Conservation (phyloP, 2,888 invertebrate genomes). For the Hyalella azteca region DNA sequence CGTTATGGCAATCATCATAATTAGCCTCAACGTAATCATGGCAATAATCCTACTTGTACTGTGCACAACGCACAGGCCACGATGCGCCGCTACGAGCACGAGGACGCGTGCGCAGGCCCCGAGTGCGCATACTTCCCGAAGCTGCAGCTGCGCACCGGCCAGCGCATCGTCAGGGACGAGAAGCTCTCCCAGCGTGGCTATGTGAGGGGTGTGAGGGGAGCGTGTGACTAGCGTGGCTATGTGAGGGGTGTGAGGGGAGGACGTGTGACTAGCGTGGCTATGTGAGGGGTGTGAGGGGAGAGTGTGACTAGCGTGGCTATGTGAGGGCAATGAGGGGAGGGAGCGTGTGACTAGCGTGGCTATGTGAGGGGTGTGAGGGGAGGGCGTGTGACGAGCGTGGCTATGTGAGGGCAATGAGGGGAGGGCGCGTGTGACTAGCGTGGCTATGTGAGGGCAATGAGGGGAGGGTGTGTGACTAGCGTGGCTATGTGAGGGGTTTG, state of each 20-base stretch:
- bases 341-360: too few species aligned
- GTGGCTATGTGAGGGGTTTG: too few species aligned
- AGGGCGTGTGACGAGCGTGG: too few species aligned
- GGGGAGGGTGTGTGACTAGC: too few species aligned
- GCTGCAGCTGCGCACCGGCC: slow-evolving; percentile 54
- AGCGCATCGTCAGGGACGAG: slow-evolving; percentile 56
- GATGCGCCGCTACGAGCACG: slow-evolving; percentile 48
- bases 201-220: slow-evolving; percentile 17
- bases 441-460: too few species aligned
- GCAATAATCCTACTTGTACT: too few species aligned
- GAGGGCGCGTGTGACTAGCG: too few species aligned
- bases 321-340: too few species aligned
- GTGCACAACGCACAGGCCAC: slow-evolving; percentile 48
- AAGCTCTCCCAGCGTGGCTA: slow-evolving; percentile 54
- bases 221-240: background rate
- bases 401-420: too few species aligned
- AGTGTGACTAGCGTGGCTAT: background rate
- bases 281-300: background rate
- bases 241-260: background rate
- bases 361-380: too few species aligned
- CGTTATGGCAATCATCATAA: too few species aligned
- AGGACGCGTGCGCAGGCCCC: slow-evolving; percentile 36
- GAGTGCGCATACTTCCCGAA: slow-evolving; percentile 57
- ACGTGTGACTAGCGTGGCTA: background rate
- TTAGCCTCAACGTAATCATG: too few species aligned